Percentiles rank a stretch among this genome's conserved stretches.
These are phyloP conservation scores for Megalonaias nervosa DNA, from an alignment of 1,140 invertebrate species.

Conservation along the genomic window DNA sequence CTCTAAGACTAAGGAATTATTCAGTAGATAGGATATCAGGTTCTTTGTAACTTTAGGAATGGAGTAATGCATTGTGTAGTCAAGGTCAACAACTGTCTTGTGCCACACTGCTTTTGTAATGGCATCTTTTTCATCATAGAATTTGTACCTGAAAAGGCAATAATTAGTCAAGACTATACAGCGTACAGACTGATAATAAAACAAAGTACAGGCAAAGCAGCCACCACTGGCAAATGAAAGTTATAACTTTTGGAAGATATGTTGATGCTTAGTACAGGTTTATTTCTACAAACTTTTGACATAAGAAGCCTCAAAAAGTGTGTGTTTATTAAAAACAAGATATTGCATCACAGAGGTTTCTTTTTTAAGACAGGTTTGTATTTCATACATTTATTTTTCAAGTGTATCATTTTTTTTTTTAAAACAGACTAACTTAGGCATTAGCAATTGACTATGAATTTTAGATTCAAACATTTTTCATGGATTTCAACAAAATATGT, in stretches of 20 bases:
- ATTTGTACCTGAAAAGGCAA: slow-evolving; percentile 36
- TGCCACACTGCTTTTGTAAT: slow-evolving; percentile 43
- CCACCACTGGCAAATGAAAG: not conserved
- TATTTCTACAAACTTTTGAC: too few relatives aligned
- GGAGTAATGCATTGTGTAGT: slow-evolving; percentile 40
- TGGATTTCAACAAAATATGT: too few relatives aligned
- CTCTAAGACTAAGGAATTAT: slow-evolving; percentile 50
- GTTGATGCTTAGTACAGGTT: not conserved
- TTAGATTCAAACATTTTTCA: too few relatives aligned
- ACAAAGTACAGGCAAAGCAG: not conserved
- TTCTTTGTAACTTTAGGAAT: slow-evolving; percentile 40
- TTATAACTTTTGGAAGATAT: not conserved
- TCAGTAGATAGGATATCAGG: slow-evolving; percentile 45
- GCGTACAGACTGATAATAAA: not conserved
- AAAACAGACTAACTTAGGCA: too few relatives aligned
- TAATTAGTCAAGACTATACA: not conserved
- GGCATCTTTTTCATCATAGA: slow-evolving; percentile 33
- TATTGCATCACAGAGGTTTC: too few relatives aligned
- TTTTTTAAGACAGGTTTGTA: too few relatives aligned
- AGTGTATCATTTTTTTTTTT: too few relatives aligned
- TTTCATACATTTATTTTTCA: too few relatives aligned
- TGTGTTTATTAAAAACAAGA: too few relatives aligned
- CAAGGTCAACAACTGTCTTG: slow-evolving; percentile 40
- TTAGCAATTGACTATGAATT: too few relatives aligned
- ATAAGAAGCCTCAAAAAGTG: too few relatives aligned